A percentile compares a stretch with the other conserved stretches of the same genome.
Evolutionary conservation across 2,113 vertebrate genomes (phyloP).

Genomic region (Oryzias curvinotus): DNA sequence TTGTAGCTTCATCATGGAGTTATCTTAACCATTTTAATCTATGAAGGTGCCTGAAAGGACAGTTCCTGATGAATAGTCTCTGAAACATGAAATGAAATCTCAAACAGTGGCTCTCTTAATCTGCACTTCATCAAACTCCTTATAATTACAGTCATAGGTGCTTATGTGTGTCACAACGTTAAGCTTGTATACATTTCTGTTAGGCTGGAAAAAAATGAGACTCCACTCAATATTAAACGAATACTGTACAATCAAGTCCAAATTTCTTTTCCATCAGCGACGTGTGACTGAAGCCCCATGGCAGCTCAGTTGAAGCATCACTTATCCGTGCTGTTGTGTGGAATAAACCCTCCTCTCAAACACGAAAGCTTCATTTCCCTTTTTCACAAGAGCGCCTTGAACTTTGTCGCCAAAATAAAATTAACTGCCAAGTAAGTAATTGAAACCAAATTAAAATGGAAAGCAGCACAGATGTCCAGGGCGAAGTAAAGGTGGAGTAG

Average conservation of each 20-base stretch:
- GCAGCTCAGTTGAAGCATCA: slow-evolving; percentile 25
- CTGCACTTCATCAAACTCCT: slow-evolving; percentile 23
- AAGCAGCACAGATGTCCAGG: background rate
- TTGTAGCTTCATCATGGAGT: slow-evolving; percentile 4
- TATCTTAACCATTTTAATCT: slow-evolving; percentile 37
- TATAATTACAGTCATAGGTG: no score
- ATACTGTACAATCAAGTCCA: no score
- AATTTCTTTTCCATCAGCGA: slow-evolving; percentile 21
- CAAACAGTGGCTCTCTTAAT: slow-evolving; percentile 39
- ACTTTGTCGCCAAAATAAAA: background rate
- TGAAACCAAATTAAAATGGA: background rate
- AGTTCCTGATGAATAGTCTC: slow-evolving; percentile 48
- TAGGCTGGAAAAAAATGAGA: no score
- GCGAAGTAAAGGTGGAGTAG: background rate
- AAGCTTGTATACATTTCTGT: background rate
- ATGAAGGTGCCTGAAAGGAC: slow-evolving; percentile 21
- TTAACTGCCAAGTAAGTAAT: background rate
- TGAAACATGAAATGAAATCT: slow-evolving; percentile 40
- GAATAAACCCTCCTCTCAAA: slow-evolving; percentile 15
- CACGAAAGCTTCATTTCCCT: slow-evolving; percentile 2
- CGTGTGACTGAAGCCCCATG: background rate
- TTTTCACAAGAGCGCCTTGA: slow-evolving; percentile 1
- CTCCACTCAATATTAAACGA: no score
- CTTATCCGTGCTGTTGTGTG: background rate
- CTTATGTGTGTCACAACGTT: background rate